Conservation (phyloP, 2,797 vertebrate genomes). For the Capromys pilorides region DNA sequence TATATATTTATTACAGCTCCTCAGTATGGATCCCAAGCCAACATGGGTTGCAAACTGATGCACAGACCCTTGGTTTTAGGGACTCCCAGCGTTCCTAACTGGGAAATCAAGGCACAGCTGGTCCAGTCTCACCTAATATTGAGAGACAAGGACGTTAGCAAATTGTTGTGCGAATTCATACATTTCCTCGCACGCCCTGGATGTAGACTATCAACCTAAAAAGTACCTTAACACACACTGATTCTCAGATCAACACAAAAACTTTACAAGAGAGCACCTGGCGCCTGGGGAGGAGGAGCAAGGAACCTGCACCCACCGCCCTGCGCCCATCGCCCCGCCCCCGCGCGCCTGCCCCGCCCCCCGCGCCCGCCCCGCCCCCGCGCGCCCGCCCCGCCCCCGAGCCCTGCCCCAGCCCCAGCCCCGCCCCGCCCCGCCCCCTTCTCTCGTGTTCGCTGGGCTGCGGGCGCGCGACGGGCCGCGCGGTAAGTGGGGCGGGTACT, state of each 20-base stretch:
- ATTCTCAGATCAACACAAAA: fast-evolving
- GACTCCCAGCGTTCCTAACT: background rate
- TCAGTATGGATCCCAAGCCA: background rate
- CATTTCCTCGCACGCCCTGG: background rate
- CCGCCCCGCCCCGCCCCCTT: background rate
- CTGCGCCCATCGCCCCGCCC: background rate
- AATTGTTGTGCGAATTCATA: background rate
- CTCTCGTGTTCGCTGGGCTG: background rate
- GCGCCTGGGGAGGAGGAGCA: too few relatives aligned
- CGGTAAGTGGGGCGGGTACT: too few relatives aligned
- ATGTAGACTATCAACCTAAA: background rate
- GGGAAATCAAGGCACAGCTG: background rate
- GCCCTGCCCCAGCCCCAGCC: too few relatives aligned
- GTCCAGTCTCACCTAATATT: background rate
- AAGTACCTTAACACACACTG: background rate
- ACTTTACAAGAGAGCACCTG: fast-evolving
- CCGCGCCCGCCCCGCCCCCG: too few relatives aligned
- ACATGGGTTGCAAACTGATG: background rate
- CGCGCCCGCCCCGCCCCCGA: too few relatives aligned
- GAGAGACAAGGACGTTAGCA: background rate
- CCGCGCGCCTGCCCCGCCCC: too few relatives aligned
- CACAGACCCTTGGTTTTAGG: background rate
- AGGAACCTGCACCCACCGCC: background rate
- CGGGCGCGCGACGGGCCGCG: background rate
- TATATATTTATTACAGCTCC: background rate